Evolutionary conservation across 53 echinoderm and acorn worm genomes (phyloP).

Genomic region (Echinarachnius parma): DNA sequence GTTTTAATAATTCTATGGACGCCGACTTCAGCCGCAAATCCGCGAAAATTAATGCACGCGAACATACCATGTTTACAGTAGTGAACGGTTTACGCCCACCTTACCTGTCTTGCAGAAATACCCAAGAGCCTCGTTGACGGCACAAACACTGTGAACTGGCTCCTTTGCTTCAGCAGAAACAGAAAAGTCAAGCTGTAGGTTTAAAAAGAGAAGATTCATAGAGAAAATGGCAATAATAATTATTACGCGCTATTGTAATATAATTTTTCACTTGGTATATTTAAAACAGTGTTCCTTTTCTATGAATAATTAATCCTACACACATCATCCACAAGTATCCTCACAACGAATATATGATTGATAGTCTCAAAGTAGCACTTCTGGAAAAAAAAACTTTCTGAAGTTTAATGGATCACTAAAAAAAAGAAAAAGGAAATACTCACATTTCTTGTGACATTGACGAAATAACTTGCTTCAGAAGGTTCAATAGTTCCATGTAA

Average conservation of each 20-base stretch:
- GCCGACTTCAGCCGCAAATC: too few relatives aligned
- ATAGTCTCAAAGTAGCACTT: not conserved
- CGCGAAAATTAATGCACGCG: too few relatives aligned
- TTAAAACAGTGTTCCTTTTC: too few relatives aligned
- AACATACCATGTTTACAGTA: not conserved
- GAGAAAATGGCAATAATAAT: too few relatives aligned
- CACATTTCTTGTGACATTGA: conserved; percentile 9
- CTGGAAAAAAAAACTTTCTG: not conserved
- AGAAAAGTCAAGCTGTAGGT: not conserved
- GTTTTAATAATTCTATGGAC: too few relatives aligned
- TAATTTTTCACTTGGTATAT: too few relatives aligned
- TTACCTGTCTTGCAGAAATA: conserved; percentile 1
- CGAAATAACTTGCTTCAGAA: conserved; percentile 15
- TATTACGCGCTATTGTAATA: too few relatives aligned
- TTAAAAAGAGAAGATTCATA: not conserved
- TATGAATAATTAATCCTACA: too few relatives aligned
- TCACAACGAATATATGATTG: not conserved
- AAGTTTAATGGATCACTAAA: not conserved
- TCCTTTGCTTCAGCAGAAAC: not conserved
- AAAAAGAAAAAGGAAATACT: conserved; percentile 2
- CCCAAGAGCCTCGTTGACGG: conserved; percentile 50
- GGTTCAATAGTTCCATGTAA: too few relatives aligned
- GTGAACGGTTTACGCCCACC: too few relatives aligned
- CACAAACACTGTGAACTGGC: conserved; percentile 52
- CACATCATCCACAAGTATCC: not conserved